Evolutionary conservation across 2,888 invertebrate species (phyloP).

Genomic region (Yponomeuta sedellus): DNA sequence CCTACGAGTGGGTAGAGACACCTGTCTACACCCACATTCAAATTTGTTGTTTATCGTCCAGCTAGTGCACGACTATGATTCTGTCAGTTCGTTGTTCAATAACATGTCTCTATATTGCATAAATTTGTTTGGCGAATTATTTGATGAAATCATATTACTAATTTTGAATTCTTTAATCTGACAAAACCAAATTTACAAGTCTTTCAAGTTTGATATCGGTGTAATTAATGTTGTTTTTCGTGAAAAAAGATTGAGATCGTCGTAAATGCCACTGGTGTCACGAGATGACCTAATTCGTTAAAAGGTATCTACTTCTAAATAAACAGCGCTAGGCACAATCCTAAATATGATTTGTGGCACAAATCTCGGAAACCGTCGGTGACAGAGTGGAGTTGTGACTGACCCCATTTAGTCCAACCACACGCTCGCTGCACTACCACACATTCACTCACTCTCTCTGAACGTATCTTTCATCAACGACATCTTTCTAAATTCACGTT

Average conservation of each 20-base stretch:
- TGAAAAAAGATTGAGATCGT: slow-evolving; percentile 6
- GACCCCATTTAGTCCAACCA: slow-evolving; percentile 20
- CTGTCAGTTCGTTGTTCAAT: neutral
- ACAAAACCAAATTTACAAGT: neutral
- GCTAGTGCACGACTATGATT: neutral
- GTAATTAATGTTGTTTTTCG: neutral
- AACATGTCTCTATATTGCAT: neutral
- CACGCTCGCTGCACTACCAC: slow-evolving; percentile 9
- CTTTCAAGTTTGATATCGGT: neutral
- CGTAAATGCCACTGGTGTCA: neutral
- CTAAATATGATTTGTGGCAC: slow-evolving; percentile 69
- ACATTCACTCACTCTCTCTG: neutral
- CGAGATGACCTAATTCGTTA: slow-evolving; percentile 34
- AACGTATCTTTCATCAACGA: neutral
- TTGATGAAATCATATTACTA: neutral
- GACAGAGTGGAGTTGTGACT: slow-evolving; percentile 37
- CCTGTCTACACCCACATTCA: slow-evolving; percentile 53
- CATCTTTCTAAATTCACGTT: neutral
- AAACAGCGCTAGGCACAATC: slow-evolving; percentile 57
- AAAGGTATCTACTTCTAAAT: slow-evolving; percentile 52
- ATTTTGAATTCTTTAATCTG: neutral
- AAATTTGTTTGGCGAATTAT: neutral
- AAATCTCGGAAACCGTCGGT: slow-evolving; percentile 45
- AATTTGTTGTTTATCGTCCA: slow-evolving; percentile 11
- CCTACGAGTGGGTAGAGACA: slow-evolving; percentile 48